These are phyloP conservation scores for Epinephelus fuscoguttatus DNA, from an alignment of 2,113 vertebrate genomes.

Conservation along the genomic window DNA sequence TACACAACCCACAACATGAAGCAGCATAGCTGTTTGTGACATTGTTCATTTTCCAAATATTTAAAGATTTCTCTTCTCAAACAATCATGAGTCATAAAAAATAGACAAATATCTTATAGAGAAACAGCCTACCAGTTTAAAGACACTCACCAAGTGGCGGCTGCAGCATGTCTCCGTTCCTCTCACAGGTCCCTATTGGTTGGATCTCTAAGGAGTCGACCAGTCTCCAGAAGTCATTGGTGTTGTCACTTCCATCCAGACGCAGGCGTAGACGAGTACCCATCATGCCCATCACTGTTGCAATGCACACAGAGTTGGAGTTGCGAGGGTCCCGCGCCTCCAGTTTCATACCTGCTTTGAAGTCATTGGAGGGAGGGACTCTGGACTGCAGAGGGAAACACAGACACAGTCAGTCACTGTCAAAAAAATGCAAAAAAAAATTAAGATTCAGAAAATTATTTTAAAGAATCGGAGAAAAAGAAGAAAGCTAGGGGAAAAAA, in stretches of 20 bases:
- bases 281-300: constrained; percentile 93
- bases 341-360: constrained; percentile 97
- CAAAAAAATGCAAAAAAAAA: too few relatives aligned
- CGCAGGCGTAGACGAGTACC: constrained; percentile 92
- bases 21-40: background rate
- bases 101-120: background rate
- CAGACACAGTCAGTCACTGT: constrained; percentile 5
- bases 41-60: background rate
- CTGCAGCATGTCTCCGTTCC: constrained; percentile 95
- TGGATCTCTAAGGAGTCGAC: constrained; percentile 96
- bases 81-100: background rate
- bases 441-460: too few relatives aligned
- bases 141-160: constrained; percentile 91
- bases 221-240: constrained; percentile 97
- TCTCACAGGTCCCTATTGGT: constrained; percentile 95
- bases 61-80: background rate
- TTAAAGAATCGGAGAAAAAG: too few relatives aligned
- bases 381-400: constrained; percentile 85
- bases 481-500: too few relatives aligned
- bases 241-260: constrained; percentile 95
- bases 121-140: background rate
- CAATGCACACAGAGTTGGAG: constrained; percentile 93
- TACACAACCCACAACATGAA: background rate
- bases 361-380: constrained; percentile 92
- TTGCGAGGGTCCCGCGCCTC: constrained; percentile 96